Evolutionary conservation across 2,113 vertebrate species (phyloP).

Genomic region (Ceuthmochares aereus): DNA sequence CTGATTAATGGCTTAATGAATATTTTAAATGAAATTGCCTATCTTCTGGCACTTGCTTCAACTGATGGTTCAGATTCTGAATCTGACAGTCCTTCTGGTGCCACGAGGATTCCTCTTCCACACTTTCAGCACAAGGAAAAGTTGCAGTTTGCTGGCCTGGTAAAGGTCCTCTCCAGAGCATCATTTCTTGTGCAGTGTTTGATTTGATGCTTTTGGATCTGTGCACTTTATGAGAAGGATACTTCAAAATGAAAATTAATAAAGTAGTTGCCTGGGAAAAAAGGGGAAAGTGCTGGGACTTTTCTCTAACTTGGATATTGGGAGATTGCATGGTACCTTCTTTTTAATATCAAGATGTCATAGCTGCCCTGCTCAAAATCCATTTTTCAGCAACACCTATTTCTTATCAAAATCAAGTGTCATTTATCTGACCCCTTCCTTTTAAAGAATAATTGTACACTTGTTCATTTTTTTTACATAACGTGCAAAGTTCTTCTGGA

Average conservation of each 20-base stretch:
- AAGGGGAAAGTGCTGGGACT: background rate
- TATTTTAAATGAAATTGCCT: background rate
- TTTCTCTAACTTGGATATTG: background rate
- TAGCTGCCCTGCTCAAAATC: background rate
- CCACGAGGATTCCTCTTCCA: background rate
- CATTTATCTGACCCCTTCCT: background rate
- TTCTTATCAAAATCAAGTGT: background rate
- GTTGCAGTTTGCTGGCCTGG: background rate
- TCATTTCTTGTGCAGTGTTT: rapidly evolving
- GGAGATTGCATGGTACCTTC: background rate
- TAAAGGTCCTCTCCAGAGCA: background rate
- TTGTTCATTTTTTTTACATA: background rate
- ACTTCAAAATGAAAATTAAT: background rate
- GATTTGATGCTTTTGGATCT: background rate
- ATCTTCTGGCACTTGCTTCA: background rate
- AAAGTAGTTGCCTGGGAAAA: background rate
- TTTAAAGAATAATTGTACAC: background rate
- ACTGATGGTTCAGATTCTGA: background rate
- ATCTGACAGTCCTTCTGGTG: background rate
- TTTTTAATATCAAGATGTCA: background rate
- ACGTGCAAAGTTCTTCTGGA: background rate
- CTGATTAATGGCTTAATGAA: background rate
- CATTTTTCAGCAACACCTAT: background rate
- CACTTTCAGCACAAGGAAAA: background rate
- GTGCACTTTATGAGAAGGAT: background rate